Evolutionary conservation across 2,113 vertebrate genomes (phyloP).

Genomic region (Hippocampus mohnikei): DNA sequence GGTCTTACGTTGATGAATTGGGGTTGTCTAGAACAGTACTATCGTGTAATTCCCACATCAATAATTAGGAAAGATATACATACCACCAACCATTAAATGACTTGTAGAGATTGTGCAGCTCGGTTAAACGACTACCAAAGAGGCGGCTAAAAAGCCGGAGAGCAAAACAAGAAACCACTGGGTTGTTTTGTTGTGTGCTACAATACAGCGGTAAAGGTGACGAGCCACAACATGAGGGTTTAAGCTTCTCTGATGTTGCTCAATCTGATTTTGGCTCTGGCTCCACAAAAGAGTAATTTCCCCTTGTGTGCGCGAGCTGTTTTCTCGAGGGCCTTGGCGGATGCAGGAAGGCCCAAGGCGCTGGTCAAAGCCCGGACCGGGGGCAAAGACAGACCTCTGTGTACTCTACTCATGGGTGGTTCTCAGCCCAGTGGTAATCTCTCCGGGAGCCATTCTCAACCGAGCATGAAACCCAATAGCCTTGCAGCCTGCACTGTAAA

Average conservation of each 20-base stretch:
- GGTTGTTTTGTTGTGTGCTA: conserved; percentile 24
- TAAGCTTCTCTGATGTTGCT: conserved; percentile 38
- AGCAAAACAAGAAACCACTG: conserved; percentile 12
- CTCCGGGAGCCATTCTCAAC: conserved; percentile 58
- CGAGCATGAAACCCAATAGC: conserved; percentile 66
- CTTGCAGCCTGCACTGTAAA: conserved; percentile 54
- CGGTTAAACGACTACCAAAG: neutral
- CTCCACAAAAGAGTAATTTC: conserved; percentile 37
- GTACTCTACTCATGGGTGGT: conserved; percentile 38
- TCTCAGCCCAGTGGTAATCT: conserved; percentile 64
- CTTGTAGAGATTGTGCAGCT: neutral
- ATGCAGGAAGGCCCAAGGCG: conserved; percentile 46
- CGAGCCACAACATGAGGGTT: conserved; percentile 33
- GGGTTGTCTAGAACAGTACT: neutral
- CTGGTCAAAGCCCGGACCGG: conserved; percentile 58
- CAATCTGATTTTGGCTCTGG: conserved; percentile 40
- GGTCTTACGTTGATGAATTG: neutral
- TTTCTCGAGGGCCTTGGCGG: conserved; percentile 35
- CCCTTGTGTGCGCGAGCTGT: conserved; percentile 25
- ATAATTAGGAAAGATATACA: neutral
- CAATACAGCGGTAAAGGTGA: conserved; percentile 28
- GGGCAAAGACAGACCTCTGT: conserved; percentile 54
- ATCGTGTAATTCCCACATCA: neutral
- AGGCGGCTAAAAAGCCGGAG: neutral
- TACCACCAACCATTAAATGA: too few relatives aligned